Evolutionary conservation across 1,140 invertebrate genomes (phyloP).

Genomic region (Drosophila nikananu): DNA sequence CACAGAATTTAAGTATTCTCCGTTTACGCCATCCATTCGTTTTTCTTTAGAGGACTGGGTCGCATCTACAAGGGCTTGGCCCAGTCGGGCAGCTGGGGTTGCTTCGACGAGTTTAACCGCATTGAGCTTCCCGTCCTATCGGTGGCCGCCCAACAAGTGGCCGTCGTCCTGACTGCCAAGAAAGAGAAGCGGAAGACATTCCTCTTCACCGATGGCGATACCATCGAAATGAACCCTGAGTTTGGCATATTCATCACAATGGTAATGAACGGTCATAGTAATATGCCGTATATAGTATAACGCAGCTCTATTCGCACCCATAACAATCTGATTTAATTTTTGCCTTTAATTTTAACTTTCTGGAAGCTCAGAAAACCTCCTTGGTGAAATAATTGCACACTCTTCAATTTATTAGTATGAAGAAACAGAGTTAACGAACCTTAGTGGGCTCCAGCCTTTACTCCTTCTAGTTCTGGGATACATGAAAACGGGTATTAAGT

Average conservation of each 20-base stretch:
- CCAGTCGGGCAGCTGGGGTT: conserved; percentile 97
- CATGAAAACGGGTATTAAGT: neutral
- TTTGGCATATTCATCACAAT: conserved; percentile 99
- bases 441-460: neutral
- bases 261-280: conserved; percentile 86
- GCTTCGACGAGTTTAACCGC: conserved; percentile 94
- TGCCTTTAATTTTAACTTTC: conserved; percentile 2
- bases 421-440: neutral
- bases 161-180: conserved; percentile 95
- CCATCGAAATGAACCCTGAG: conserved; percentile 96
- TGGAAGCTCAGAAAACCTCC: neutral
- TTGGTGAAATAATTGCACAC: conserved; percentile 2
- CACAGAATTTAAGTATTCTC: neutral
- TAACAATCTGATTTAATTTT: conserved; percentile 12
- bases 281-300: conserved; percentile 3
- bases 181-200: conserved; percentile 97
- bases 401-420: neutral
- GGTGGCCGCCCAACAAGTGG: conserved; percentile 98
- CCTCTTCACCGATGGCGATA: conserved; percentile 97
- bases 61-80: conserved; percentile 96
- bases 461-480: neutral
- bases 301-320: conserved; percentile 8
- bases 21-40: neutral
- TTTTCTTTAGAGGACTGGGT: conserved; percentile 90
- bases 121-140: conserved; percentile 98